Conservation (phyloP, 2,113 vertebrate genomes). For the Mystacornis crossleyi region DNA sequence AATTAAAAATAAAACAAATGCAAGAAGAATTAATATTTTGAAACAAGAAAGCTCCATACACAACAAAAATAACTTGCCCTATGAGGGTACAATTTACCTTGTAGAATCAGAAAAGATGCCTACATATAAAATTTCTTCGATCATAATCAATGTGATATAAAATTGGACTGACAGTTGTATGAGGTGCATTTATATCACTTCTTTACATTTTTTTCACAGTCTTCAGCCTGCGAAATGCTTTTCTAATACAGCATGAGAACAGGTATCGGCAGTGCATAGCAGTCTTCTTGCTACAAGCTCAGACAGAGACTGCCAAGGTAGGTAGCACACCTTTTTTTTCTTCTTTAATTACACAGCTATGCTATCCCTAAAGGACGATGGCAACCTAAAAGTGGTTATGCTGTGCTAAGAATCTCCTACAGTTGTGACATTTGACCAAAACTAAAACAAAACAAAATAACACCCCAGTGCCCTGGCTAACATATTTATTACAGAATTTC, state of each 20-base stretch:
- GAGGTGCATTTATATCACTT: background rate
- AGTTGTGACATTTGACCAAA: background rate
- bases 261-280: slow-evolving; percentile 87
- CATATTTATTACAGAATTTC: background rate
- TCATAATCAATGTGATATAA: background rate
- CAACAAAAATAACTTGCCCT: background rate
- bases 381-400: background rate
- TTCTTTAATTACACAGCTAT: background rate
- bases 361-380: background rate
- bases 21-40: background rate
- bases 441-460: background rate
- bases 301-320: slow-evolving; percentile 84
- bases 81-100: background rate
- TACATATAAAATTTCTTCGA: background rate
- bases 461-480: background rate
- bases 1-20: background rate
- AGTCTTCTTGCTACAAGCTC: slow-evolving; percentile 87
- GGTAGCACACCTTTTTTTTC: background rate
- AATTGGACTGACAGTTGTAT: background rate
- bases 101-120: background rate
- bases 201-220: slow-evolving; percentile 71
- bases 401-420: background rate
- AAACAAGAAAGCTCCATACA: background rate
- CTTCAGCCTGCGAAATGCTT: slow-evolving; percentile 83
- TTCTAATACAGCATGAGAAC: slow-evolving; percentile 90